Conservation (phyloP, 2,888 invertebrate genomes). For the Cryptops parisi region DNA sequence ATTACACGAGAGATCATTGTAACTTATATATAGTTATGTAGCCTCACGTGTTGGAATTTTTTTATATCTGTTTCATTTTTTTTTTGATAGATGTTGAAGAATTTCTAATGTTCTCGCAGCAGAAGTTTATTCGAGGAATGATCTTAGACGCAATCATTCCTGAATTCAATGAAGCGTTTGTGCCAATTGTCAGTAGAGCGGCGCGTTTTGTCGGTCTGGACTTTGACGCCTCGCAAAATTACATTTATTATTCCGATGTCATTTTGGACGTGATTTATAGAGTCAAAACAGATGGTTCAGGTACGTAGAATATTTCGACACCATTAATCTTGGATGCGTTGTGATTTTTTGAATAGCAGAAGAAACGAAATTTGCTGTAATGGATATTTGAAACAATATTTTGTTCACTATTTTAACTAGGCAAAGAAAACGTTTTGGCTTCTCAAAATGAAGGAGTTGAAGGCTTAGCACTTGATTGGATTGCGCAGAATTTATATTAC, state of each 20-base stretch:
- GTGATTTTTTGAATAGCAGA: not conserved
- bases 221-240: conserved; percentile 75
- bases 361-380: not conserved
- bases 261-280: conserved; percentile 82
- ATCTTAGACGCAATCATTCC: conserved; percentile 73
- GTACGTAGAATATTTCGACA: conserved; percentile 22
- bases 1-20: no score
- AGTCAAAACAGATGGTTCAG: conserved; percentile 36
- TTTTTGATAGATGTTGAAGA: conserved; percentile 49
- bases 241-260: conserved; percentile 95
- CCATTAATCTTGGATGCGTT: not conserved
- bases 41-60: no score
- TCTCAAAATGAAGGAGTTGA: conserved; percentile 96
- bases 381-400: no score
- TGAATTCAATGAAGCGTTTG: conserved; percentile 86
- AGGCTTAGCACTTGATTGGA: conserved; percentile 91
- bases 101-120: conserved; percentile 89
- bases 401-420: conserved; percentile 22
- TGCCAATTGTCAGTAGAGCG: conserved; percentile 79
- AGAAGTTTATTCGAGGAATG: conserved; percentile 84
- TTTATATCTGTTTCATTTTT: conserved; percentile 1
- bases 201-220: conserved; percentile 91
- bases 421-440: conserved; percentile 75
- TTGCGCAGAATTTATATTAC: conserved; percentile 85
- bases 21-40: no score